Percentiles rank a stretch among this genome's conserved stretches.
These are phyloP conservation scores for Ceramica pisi DNA, from an alignment of 2,888 invertebrate species.

Conservation along the genomic window DNA sequence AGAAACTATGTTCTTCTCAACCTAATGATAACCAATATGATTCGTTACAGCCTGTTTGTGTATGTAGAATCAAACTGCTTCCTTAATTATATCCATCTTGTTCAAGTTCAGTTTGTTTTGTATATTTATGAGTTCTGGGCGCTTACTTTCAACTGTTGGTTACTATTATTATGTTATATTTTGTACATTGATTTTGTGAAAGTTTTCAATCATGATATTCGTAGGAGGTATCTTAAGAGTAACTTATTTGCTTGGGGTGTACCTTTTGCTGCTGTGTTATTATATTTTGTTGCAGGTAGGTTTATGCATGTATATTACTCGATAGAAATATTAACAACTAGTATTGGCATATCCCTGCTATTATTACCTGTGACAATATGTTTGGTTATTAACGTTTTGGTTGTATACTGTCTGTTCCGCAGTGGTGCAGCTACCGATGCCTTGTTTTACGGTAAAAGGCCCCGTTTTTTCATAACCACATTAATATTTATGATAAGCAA, in stretches of 20 bases:
- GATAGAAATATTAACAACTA: slow-evolving; percentile 40
- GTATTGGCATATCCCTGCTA: slow-evolving; percentile 33
- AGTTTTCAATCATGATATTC: slow-evolving; percentile 34
- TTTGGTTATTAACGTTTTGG: slow-evolving; percentile 33
- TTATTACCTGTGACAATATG: slow-evolving; percentile 37
- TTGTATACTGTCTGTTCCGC: slow-evolving; percentile 27
- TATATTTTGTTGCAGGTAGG: slow-evolving; percentile 33
- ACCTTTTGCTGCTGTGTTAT: slow-evolving; percentile 17
- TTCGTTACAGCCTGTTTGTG: slow-evolving; percentile 35
- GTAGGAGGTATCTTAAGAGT: slow-evolving; percentile 42
- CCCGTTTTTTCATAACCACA: slow-evolving; percentile 39
- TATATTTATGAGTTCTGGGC: slow-evolving; percentile 43
- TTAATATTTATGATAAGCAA: slow-evolving; percentile 45
- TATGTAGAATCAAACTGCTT: slow-evolving; percentile 33
- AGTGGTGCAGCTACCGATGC: background rate
- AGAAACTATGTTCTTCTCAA: slow-evolving; percentile 49
- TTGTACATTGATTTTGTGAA: slow-evolving; percentile 47
- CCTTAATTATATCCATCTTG: slow-evolving; percentile 16
- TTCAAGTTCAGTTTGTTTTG: slow-evolving; percentile 21
- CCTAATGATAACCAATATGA: slow-evolving; percentile 23
- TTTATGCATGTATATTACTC: slow-evolving; percentile 20
- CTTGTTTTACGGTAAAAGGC: slow-evolving; percentile 17
- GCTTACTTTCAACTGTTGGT: slow-evolving; percentile 40
- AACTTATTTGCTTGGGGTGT: slow-evolving; percentile 40
- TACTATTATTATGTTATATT: slow-evolving; percentile 36